These are phyloP conservation scores for Motacilla alba DNA, from an alignment of 2,113 vertebrate species.

Conservation along the genomic window DNA sequence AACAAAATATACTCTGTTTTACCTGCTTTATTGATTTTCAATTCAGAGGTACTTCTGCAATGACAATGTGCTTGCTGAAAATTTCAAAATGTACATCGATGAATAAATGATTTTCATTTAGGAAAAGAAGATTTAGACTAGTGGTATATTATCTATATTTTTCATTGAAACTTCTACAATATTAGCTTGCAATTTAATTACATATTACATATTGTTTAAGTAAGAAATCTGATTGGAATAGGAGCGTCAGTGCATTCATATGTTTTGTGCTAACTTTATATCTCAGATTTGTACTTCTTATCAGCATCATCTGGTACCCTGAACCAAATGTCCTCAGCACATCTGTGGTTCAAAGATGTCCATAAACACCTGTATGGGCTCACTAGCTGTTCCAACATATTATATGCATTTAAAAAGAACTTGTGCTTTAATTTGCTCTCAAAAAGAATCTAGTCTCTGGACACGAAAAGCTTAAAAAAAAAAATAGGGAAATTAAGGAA, in stretches of 20 bases:
- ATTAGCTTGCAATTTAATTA: background rate
- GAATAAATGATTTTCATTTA: background rate
- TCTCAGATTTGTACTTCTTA: background rate
- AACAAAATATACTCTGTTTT: background rate
- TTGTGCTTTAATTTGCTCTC: background rate
- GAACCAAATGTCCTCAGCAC: background rate
- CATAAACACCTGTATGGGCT: background rate
- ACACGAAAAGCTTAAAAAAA: background rate
- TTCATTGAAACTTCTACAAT: background rate
- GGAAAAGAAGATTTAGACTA: background rate
- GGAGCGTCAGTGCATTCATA: background rate
- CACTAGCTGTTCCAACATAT: background rate
- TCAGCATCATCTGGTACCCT: background rate
- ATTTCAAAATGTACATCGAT: background rate
- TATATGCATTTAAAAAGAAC: background rate
- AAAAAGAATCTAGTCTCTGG: background rate
- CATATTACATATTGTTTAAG: background rate
- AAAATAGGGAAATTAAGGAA: background rate
- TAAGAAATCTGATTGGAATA: background rate
- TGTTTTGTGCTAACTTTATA: background rate
- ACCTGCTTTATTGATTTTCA: background rate
- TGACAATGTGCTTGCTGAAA: background rate
- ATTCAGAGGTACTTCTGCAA: background rate
- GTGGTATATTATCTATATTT: background rate
- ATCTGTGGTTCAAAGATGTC: background rate